Evolutionary conservation across 1,140 invertebrate genomes (phyloP), one percentile per base, ranked within the genome.

Genomic region (Monomorium pharaonis): DNA sequence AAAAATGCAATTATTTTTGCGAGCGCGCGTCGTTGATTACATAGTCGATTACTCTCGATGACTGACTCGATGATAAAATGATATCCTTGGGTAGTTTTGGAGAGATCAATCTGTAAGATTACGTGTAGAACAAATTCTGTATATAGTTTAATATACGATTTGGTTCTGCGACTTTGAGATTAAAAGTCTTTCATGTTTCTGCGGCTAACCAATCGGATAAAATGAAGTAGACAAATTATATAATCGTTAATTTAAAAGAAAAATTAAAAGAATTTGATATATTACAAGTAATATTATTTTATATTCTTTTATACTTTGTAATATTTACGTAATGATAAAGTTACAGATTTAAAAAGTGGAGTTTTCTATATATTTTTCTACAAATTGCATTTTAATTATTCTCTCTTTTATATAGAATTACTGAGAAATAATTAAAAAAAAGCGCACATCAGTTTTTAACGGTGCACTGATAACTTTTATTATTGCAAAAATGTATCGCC

Each of bases 181-280:
- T 96, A 96, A 96, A 95, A 96, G 95, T 96, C 95, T 96, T 95
- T 33, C 30, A 93, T 96, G 95, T 95, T 96, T 95, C 96, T 96
- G 95, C 95, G 95, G 96, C 93, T 94, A 6, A 37, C 10, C 42
- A 42, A 12, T 42, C 63, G 1, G n/a, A 65, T n/a, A n/a, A 21
- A 65, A 65, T 42, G 9, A 14, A 58, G 1, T 42, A 65, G 4
- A n/a, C n/a, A n/a, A n/a, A n/a, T n/a, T n/a, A n/a, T n/a, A n/a
- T n/a, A n/a, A n/a, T n/a, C n/a, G n/a, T n/a, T n/a, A n/a, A n/a
- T n/a, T n/a, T n/a, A n/a, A n/a, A n/a, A n/a, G n/a, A n/a, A n/a
- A n/a, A n/a, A n/a, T n/a, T n/a, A 51, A 51, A n/a, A 51, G 2
- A 51, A 51, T 42, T 12, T 56, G 60, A 62, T 47, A 18, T 67